A percentile compares a stretch with the other conserved stretches of the same genome.
These are phyloP conservation scores for Candoia aspera DNA, from an alignment of 2,113 vertebrate species.

Conservation along the genomic window DNA sequence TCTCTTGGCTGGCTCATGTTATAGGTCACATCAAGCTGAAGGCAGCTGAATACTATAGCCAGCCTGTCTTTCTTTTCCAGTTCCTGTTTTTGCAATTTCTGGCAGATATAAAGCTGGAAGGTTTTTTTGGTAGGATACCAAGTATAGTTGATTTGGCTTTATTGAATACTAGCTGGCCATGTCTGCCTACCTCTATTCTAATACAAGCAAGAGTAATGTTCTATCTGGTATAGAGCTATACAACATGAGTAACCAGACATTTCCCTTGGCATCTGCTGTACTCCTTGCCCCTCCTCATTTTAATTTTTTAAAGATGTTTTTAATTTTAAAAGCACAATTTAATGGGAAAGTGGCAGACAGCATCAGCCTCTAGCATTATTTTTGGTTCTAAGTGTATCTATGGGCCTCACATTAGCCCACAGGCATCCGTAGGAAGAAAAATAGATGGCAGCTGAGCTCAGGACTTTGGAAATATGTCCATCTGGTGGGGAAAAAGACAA, in stretches of 20 bases:
- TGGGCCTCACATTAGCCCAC: not conserved
- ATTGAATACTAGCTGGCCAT: not conserved
- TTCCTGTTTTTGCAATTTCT: not conserved
- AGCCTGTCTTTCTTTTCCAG: not conserved
- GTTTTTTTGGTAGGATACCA: not conserved
- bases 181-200: not conserved
- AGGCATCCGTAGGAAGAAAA: not conserved
- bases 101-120: not conserved
- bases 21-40: not conserved
- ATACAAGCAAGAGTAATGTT: not conserved
- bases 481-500: not conserved
- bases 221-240: not conserved
- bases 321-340: not conserved
- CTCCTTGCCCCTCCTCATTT: not conserved
- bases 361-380: not conserved
- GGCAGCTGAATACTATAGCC: not conserved
- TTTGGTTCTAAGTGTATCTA: not conserved
- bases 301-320: not conserved
- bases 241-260: not conserved
- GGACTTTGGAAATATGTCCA: not conserved
- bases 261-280: not conserved
- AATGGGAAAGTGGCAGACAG: not conserved
- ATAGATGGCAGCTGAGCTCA: not conserved
- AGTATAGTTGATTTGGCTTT: not conserved
- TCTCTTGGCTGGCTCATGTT: not conserved